Evolutionary conservation across 1,140 invertebrate genomes (phyloP).

Genomic region (Melitaea cinxia): DNA sequence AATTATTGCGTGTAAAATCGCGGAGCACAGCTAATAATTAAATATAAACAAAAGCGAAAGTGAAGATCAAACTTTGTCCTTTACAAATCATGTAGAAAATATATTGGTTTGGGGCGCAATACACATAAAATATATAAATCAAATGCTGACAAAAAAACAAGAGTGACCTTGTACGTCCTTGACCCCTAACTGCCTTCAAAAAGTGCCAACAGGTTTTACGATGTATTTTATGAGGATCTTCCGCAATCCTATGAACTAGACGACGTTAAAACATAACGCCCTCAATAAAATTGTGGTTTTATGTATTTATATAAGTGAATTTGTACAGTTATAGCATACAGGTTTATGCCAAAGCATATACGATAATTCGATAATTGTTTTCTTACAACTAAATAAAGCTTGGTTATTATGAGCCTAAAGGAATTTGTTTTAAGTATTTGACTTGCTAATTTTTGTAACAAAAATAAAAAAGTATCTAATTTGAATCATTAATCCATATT

Average conservation of each 20-base stretch:
- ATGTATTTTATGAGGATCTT: slow-evolving; percentile 34
- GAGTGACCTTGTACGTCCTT: slow-evolving; percentile 48
- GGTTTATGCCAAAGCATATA: too few relatives aligned
- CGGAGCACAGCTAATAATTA: too few relatives aligned
- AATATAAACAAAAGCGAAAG: background rate
- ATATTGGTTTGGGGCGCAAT: background rate
- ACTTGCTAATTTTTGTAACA: too few relatives aligned
- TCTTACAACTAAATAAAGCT: too few relatives aligned
- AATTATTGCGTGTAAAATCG: too few relatives aligned
- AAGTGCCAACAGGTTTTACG: slow-evolving; percentile 36
- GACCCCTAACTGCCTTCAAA: slow-evolving; percentile 26
- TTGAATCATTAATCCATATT: too few relatives aligned
- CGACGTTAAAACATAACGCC: slow-evolving; percentile 18
- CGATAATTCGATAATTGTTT: too few relatives aligned
- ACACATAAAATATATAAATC: slow-evolving; percentile 5
- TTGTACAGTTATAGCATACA: background rate
- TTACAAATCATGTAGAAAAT: background rate
- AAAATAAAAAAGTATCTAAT: too few relatives aligned
- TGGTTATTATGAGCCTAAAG: too few relatives aligned
- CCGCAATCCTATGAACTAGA: slow-evolving; percentile 22
- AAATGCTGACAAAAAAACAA: slow-evolving; percentile 5
- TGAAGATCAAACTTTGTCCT: background rate
- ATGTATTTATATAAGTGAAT: background rate
- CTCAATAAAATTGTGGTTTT: background rate
- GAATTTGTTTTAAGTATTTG: too few relatives aligned